Percentiles rank a stretch among this genome's conserved stretches.
Conservation (phyloP, 2,797 vertebrate species). For the Gymnothorax reevesii region DNA sequence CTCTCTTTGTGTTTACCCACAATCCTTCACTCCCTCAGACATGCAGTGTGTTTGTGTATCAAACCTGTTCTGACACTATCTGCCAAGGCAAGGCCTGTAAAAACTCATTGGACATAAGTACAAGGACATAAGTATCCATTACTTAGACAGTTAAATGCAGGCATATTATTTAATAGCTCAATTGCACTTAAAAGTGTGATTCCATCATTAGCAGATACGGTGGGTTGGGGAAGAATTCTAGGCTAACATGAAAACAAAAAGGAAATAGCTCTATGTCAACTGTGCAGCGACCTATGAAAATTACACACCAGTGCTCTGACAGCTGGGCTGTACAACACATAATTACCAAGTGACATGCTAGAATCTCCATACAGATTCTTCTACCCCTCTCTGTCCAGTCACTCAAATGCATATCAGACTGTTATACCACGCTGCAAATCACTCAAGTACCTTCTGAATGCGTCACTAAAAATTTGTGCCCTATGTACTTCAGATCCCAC, state of each 20-base stretch:
- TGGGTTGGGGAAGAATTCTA: neutral
- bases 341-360: constrained; percentile 45
- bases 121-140: neutral
- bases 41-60: constrained; percentile 49
- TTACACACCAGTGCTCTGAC: constrained; percentile 35
- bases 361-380: constrained; percentile 21
- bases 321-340: constrained; percentile 20
- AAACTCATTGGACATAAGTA: constrained; percentile 1
- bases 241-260: constrained; percentile 6
- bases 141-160: constrained; percentile 1
- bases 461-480: constrained; percentile 39
- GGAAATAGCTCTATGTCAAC: constrained; percentile 12
- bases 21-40: constrained; percentile 60
- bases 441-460: constrained; percentile 32
- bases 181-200: neutral
- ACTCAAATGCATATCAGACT: constrained; percentile 44
- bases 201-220: constrained; percentile 15
- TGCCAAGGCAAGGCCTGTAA: constrained; percentile 12
- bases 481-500: constrained; percentile 15
- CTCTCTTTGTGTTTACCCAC: constrained; percentile 65
- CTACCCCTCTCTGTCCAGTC: neutral
- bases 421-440: constrained; percentile 38
- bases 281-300: constrained; percentile 44
- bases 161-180: constrained; percentile 5
- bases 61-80: constrained; percentile 7